Evolutionary conservation across 1,140 invertebrate species (phyloP).

Genomic region (Papilio glaucus): DNA sequence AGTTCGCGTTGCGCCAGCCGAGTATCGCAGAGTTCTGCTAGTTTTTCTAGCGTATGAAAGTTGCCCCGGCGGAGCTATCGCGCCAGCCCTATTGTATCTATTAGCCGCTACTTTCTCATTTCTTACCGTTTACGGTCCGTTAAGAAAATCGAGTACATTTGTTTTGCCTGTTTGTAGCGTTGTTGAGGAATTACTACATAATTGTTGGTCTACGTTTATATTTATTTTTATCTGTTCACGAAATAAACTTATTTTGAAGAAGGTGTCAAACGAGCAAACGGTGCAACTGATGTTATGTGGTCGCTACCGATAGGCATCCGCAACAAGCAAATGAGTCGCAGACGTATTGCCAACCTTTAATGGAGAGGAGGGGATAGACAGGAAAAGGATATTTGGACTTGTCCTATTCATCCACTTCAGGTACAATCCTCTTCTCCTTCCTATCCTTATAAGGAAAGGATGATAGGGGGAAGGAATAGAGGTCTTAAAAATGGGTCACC

Average conservation of each 20-base stretch:
- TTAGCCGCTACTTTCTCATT: slow-evolving; percentile 80
- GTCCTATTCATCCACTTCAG: too few species aligned
- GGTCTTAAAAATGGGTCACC: too few species aligned
- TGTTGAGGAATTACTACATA: slow-evolving; percentile 54
- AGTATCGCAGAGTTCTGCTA: slow-evolving; percentile 63
- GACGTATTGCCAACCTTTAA: too few species aligned
- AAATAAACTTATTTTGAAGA: slow-evolving; percentile 22
- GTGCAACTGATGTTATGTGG: too few species aligned
- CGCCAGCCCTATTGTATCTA: slow-evolving; percentile 81
- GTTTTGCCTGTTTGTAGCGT: slow-evolving; percentile 52
- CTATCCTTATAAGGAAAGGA: too few species aligned
- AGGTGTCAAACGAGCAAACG: too few species aligned
- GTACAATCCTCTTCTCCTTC: too few species aligned
- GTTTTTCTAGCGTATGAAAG: slow-evolving; percentile 77
- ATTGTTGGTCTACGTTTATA: slow-evolving; percentile 40
- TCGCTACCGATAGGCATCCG: too few species aligned
- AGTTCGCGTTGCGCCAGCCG: slow-evolving; percentile 52
- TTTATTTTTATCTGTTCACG: slow-evolving; percentile 23
- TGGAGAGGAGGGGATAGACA: too few species aligned
- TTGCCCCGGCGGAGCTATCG: slow-evolving; percentile 68
- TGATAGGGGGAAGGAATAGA: too few species aligned
- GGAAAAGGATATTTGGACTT: too few species aligned
- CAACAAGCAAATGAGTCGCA: too few species aligned
- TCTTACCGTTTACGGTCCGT: slow-evolving; percentile 76
- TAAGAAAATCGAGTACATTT: slow-evolving; percentile 77